These are phyloP conservation scores for Turritopsis rubra DNA, from an alignment of 30 jellyfish, hydroid and myxozoan species.

Conservation along the genomic window DNA sequence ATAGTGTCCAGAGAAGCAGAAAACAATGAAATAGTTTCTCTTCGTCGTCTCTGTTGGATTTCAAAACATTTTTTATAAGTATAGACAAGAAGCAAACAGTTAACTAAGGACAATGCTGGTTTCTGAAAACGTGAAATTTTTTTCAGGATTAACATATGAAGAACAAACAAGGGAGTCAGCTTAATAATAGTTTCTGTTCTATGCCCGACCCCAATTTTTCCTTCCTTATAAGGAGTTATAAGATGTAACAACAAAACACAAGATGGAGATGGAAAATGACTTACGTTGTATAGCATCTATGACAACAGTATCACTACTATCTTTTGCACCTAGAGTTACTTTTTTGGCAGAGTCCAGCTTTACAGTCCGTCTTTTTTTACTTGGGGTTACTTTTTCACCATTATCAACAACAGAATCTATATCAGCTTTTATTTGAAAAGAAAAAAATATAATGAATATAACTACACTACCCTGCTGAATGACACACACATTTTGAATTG, in stretches of 20 bases:
- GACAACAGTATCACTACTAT: conserved; percentile 1
- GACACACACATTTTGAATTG: no score
- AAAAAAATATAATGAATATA: no score
- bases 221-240: no score
- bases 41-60: not conserved
- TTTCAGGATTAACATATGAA: no score
- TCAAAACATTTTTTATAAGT: not conserved
- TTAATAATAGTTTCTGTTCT: no score
- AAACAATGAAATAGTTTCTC: not conserved
- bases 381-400: not conserved
- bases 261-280: no score
- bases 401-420: not conserved
- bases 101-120: no score
- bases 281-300: conserved; percentile 17
- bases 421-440: not conserved
- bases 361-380: conserved; percentile 3
- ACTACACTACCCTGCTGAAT: no score
- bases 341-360: conserved; percentile 33
- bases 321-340: conserved; percentile 9
- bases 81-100: not conserved
- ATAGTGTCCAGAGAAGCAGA: not conserved
- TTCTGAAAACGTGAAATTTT: no score
- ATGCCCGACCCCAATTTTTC: not conserved
- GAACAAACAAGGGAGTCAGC: no score
- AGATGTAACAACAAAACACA: no score